Evolutionary conservation across 2,113 vertebrate species (phyloP).

Genomic region (Climacteris rufus): DNA sequence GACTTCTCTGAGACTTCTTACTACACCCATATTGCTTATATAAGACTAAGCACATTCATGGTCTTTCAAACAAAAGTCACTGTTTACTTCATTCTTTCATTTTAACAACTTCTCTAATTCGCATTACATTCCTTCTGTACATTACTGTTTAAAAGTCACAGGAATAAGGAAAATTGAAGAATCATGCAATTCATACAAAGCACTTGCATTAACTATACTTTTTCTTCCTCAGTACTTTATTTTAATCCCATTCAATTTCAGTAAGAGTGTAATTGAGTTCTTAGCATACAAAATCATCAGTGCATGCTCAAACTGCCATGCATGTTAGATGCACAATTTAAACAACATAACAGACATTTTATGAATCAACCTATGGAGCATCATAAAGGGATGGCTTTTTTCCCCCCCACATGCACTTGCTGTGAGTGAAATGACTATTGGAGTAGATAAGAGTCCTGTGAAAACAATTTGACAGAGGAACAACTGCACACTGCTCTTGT

Average conservation of each 20-base stretch:
- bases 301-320: constrained; percentile 40
- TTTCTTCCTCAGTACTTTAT: constrained; percentile 40
- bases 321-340: constrained; percentile 15
- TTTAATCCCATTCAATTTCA: constrained; percentile 18
- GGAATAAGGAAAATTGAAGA: not conserved
- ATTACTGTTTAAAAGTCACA: not conserved
- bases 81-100: not conserved
- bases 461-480: not conserved
- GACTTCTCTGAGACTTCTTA: not conserved
- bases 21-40: not conserved
- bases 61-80: not conserved
- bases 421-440: not conserved
- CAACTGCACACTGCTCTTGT: not conserved
- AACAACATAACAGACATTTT: constrained; percentile 1
- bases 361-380: not conserved
- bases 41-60: not conserved
- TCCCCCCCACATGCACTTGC: not conserved
- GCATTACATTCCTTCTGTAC: not conserved
- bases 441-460: not conserved
- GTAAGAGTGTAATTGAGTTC: not conserved
- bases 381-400: not conserved
- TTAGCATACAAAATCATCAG: constrained; percentile 19
- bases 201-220: constrained; percentile 9
- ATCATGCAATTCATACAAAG: constrained; percentile 35
- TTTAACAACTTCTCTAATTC: not conserved